Evolutionary conservation across 2,113 vertebrate species (phyloP).

Genomic region (Nesoenas mayeri): DNA sequence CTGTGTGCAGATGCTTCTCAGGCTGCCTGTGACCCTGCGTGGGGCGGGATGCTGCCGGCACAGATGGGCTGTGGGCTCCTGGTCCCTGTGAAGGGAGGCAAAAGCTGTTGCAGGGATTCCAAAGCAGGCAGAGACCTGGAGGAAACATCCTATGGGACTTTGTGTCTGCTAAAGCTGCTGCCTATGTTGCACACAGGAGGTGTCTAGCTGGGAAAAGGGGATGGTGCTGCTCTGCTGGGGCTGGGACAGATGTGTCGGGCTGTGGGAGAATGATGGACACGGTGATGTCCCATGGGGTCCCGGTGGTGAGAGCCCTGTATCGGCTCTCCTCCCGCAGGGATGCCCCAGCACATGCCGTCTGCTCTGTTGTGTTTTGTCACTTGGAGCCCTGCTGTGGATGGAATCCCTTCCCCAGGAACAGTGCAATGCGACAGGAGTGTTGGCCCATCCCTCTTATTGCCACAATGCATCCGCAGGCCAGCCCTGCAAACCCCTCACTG

Average conservation of each 20-base stretch:
- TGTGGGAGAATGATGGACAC: neutral
- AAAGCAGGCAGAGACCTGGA: neutral
- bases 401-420: neutral
- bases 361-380: neutral
- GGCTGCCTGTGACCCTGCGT: fast-evolving
- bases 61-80: neutral
- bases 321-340: neutral
- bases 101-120: neutral
- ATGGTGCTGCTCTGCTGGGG: neutral
- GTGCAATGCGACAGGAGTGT: fast-evolving
- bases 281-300: neutral
- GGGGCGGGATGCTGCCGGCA: fast-evolving
- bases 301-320: fast-evolving
- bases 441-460: neutral
- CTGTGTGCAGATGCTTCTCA: fast-evolving
- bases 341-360: neutral
- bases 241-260: neutral
- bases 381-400: neutral
- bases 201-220: neutral
- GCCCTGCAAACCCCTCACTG: neutral
- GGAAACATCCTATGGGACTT: fast-evolving
- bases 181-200: fast-evolving
- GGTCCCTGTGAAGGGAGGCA: neutral
- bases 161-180: neutral
- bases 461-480: neutral